A percentile compares a stretch with the other conserved stretches of the same genome.
Evolutionary conservation across 2,888 invertebrate species (phyloP).

Genomic region (Agrilus cyanescens): DNA sequence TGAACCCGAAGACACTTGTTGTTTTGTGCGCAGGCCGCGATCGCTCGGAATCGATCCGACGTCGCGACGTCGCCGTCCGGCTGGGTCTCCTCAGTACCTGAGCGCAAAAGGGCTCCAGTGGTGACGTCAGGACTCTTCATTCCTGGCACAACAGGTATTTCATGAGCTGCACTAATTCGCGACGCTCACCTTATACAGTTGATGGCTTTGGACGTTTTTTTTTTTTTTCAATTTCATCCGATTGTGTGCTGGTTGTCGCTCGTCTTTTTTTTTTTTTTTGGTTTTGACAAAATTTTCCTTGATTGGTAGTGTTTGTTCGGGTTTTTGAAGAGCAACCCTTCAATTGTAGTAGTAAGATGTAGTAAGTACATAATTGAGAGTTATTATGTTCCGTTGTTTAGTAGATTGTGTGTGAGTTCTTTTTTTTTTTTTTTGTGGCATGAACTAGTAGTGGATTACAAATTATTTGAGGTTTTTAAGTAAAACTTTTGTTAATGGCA

Average conservation of each 20-base stretch:
- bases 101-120: constrained; percentile 19
- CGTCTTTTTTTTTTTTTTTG: neutral
- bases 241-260: neutral
- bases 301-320: too few species aligned
- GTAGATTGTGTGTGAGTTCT: too few species aligned
- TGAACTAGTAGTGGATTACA: too few species aligned
- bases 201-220: constrained; percentile 8
- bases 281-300: too few species aligned
- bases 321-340: too few species aligned
- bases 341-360: too few species aligned
- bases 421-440: too few species aligned
- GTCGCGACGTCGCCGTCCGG: constrained; percentile 34
- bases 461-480: too few species aligned
- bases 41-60: constrained; percentile 42
- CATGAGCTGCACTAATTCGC: constrained; percentile 11
- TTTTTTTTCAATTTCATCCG: constrained; percentile 2
- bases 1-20: neutral
- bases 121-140: constrained; percentile 6
- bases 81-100: constrained; percentile 41
- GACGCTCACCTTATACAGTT: constrained; percentile 10
- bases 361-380: too few species aligned
- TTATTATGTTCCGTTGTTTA: too few species aligned
- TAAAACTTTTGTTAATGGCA: too few species aligned
- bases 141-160: constrained; percentile 31
- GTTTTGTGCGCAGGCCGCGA: constrained; percentile 28